Conservation (phyloP, 2,888 invertebrate genomes). For the Ellobium chinense region DNA sequence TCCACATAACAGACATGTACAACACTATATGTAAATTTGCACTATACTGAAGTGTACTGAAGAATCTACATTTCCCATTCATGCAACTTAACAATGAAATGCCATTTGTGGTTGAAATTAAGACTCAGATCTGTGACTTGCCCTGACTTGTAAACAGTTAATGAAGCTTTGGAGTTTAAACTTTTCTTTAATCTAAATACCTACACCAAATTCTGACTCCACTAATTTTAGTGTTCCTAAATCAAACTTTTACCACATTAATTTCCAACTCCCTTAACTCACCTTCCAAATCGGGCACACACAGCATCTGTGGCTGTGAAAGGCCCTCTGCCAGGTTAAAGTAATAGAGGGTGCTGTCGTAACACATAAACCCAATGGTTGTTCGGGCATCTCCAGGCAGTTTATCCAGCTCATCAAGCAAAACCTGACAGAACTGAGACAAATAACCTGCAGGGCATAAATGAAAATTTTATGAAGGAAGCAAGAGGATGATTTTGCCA, state of each 20-base stretch:
- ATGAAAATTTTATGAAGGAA: no score
- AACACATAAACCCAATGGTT: slow-evolving; percentile 95
- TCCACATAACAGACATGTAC: no score
- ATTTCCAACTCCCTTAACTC: slow-evolving; percentile 60
- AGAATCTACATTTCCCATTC: no score
- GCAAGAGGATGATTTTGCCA: no score
- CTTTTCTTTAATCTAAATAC: neutral
- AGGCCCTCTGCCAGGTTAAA: slow-evolving; percentile 82
- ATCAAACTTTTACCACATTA: neutral
- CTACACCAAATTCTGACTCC: neutral
- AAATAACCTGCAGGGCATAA: slow-evolving; percentile 90
- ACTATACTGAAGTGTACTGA: no score
- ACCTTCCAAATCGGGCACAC: slow-evolving; percentile 95
- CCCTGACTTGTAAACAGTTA: no score
- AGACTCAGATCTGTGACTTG: no score
- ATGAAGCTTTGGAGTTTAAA: no score
- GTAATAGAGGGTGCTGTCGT: slow-evolving; percentile 94
- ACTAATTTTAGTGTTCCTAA: neutral
- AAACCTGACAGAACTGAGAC: slow-evolving; percentile 88
- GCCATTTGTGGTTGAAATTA: no score
- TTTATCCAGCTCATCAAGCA: slow-evolving; percentile 89
- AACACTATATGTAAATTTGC: no score
- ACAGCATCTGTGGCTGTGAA: slow-evolving; percentile 80
- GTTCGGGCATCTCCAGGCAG: slow-evolving; percentile 97
- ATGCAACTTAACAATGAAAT: no score